These are phyloP conservation scores for Heliconius aoede DNA, from an alignment of 2,888 invertebrate genomes.

Conservation along the genomic window DNA sequence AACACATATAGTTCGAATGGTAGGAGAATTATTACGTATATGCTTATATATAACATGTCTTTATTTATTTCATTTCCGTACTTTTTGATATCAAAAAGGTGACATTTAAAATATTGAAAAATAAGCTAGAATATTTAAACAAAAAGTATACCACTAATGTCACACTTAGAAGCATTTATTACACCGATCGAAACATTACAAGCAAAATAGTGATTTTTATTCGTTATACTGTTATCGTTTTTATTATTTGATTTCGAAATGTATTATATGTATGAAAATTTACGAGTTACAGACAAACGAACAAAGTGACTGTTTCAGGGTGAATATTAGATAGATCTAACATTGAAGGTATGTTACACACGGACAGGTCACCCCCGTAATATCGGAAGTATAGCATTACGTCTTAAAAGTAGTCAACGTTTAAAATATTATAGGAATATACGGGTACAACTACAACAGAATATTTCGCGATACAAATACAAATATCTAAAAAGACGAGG, in stretches of 20 bases:
- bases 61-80: slow-evolving; percentile 25
- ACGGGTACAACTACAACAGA: slow-evolving; percentile 53
- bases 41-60: slow-evolving; percentile 31
- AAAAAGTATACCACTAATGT: slow-evolving; percentile 4
- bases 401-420: slow-evolving; percentile 82
- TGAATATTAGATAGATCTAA: slow-evolving; percentile 17
- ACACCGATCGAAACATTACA: slow-evolving; percentile 13
- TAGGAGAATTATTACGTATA: slow-evolving; percentile 47
- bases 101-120: background rate
- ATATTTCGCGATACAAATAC: slow-evolving; percentile 59
- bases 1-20: slow-evolving; percentile 44
- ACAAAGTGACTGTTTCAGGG: slow-evolving; percentile 11
- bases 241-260: slow-evolving; percentile 17
- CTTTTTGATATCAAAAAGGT: slow-evolving; percentile 30
- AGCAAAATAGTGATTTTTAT: slow-evolving; percentile 17
- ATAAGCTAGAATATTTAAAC: background rate
- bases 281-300: background rate
- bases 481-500: slow-evolving; percentile 70
- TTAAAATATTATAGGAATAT: slow-evolving; percentile 49
- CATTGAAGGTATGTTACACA: slow-evolving; percentile 30
- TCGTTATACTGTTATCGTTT: slow-evolving; percentile 4
- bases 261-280: background rate
- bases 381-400: slow-evolving; percentile 56
- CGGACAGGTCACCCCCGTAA: slow-evolving; percentile 26
- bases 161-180: slow-evolving; percentile 13